Conservation (phyloP, 2,113 vertebrate genomes). For the Apus apus region DNA sequence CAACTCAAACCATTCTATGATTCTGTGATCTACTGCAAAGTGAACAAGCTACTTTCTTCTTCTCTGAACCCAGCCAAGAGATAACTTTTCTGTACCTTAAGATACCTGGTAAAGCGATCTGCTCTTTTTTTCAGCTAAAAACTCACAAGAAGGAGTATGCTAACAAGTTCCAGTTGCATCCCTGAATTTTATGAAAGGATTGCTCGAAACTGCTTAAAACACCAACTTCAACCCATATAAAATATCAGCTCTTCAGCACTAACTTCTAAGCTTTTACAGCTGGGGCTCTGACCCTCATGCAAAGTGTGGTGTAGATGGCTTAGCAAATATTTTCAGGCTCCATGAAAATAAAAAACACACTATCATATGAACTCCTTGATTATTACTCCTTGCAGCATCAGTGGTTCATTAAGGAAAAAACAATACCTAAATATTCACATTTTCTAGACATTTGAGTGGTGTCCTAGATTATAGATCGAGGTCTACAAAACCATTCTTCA, state of each 20-base stretch:
- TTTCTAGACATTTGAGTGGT: neutral
- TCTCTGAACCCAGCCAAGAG: neutral
- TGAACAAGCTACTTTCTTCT: neutral
- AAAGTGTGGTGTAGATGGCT: neutral
- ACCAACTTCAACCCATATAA: neutral
- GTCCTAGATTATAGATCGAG: neutral
- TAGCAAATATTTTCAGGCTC: neutral
- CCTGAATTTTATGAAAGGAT: neutral
- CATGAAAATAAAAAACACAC: neutral
- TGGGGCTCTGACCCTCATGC: neutral
- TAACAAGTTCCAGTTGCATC: neutral
- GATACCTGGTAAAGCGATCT: neutral
- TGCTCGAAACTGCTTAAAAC: neutral
- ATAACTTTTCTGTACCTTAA: neutral
- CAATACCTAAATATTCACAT: neutral
- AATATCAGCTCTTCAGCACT: conserved; percentile 17
- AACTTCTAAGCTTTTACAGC: conserved; percentile 27
- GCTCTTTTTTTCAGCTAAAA: neutral
- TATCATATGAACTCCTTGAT: neutral
- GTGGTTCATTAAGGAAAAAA: neutral
- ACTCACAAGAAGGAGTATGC: neutral
- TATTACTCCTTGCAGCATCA: neutral
- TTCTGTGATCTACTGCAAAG: neutral
- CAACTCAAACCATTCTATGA: no score
- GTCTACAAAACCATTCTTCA: neutral